Conservation (phyloP, 2,888 invertebrate species). For the Nymphalis urticae region DNA sequence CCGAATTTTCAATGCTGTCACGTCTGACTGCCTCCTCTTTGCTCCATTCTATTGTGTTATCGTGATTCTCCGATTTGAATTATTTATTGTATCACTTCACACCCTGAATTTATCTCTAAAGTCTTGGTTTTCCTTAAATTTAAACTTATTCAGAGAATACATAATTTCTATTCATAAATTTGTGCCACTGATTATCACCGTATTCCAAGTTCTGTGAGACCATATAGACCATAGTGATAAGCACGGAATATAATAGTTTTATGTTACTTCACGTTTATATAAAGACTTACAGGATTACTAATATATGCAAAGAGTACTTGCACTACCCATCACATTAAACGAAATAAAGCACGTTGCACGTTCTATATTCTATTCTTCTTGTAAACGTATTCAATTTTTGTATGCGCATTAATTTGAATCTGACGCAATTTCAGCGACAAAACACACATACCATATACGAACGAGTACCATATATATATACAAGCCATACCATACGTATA, state of each 20-base stretch:
- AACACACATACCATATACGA: too few species aligned
- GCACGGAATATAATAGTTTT: too few species aligned
- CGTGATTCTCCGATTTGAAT: slow-evolving; percentile 76
- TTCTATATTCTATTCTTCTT: slow-evolving; percentile 58
- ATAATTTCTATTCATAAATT: background rate
- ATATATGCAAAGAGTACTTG: background rate
- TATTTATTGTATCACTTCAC: slow-evolving; percentile 78
- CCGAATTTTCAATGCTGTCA: slow-evolving; percentile 72
- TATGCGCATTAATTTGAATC: slow-evolving; percentile 65
- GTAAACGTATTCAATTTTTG: slow-evolving; percentile 61
- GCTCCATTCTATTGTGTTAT: slow-evolving; percentile 66
- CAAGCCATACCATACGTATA: too few species aligned
- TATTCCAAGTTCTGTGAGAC: too few species aligned
- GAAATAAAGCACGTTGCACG: slow-evolving; percentile 37
- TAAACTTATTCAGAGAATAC: slow-evolving; percentile 20
- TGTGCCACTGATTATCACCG: too few species aligned
- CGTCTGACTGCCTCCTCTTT: slow-evolving; percentile 57
- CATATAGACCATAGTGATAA: too few species aligned
- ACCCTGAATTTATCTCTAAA: slow-evolving; percentile 49
- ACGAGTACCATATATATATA: too few species aligned
- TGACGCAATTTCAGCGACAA: slow-evolving; percentile 29
- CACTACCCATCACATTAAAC: background rate
- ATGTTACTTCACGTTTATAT: too few species aligned
- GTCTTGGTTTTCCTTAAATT: slow-evolving; percentile 35
- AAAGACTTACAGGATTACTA: background rate